Base-by-base conservation (phyloP, 64 coral and sea anemone species). In the Stichodactyla mertensii region DNA sequence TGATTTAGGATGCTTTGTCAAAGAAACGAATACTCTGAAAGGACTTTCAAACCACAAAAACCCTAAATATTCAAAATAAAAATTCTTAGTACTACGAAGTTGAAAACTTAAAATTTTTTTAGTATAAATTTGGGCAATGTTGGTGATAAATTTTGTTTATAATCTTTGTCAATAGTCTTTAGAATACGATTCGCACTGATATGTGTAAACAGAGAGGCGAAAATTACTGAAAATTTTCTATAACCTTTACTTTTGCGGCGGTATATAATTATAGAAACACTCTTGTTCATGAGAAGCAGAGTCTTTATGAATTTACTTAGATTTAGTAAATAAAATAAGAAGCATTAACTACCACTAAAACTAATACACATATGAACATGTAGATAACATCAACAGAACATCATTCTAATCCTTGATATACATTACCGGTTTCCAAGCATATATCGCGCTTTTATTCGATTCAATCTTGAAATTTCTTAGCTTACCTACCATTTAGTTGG, bases 1-100 rank as follows among this genome's bases (percentile, higher is more conserved):
- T 23, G 69, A 74, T 27, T 45, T 74, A 74, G 69, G n/a, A 74
- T 74, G 69, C n/a, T 10, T 74, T 27, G 69, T 74, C 69, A 74
- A 74, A 10, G 23, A 2, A 74, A 66, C 20, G 62, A 66, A 66
- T 66, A 22, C 12, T 66, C 22, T n/a, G 23, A 74, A 26, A 28
- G 22, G 20, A 74, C 14, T 27, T 74, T 10, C 9, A 74, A 4
- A 74, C 13, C n/a, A 28, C 7, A 23, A 7, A 26, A 74, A 74
- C n/a, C 69, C 69, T 27, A n/a, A 69, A 74, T 31, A 74, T 27
- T 74, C 69, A 23, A 74, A 23, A 74, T 10, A 27, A 1, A 71
- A n/a, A 26, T 5, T 13, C 22, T 26, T 10, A 74, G n/a, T 74
- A n/a, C 24, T 11, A 23, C 6, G 6, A 66, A 74, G 24, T 74